Conservation (phyloP, 2,797 vertebrate genomes). For the Ciconia nigra region DNA sequence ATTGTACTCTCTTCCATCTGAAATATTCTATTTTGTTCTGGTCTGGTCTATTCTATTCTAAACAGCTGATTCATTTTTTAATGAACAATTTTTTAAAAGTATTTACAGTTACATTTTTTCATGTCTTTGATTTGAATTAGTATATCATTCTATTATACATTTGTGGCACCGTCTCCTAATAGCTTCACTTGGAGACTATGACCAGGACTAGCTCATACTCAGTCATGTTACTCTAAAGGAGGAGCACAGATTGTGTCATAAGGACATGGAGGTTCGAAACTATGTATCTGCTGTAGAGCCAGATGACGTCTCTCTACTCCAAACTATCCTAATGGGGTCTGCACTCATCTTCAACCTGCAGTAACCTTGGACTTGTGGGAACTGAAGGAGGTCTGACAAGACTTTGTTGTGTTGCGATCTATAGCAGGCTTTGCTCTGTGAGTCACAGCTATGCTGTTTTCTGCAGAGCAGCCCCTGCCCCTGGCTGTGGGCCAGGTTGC, state of each 20-base stretch:
- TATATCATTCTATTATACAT: not conserved
- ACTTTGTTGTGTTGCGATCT: not conserved
- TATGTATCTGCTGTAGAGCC: not conserved
- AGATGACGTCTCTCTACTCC: not conserved
- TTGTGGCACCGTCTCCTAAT: not conserved
- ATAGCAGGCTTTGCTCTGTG: not conserved
- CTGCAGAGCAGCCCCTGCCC: rapidly evolving
- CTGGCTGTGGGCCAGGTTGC: not conserved
- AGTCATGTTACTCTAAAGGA: not conserved
- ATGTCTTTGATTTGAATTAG: not conserved
- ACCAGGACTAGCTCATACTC: not conserved
- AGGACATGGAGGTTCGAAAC: not conserved
- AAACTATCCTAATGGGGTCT: not conserved
- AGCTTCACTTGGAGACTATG: not conserved
- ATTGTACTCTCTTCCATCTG: not conserved
- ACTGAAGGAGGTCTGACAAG: not conserved
- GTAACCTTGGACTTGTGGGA: not conserved
- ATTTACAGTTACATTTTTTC: not conserved
- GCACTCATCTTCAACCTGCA: not conserved
- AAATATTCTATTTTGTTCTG: not conserved
- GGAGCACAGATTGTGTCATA: not conserved
- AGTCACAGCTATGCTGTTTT: not conserved
- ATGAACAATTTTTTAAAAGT: not conserved
- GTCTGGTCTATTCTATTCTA: not conserved
- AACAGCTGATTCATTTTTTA: not conserved